Conservation (phyloP, 2,113 vertebrate species). For the Dermatemys mawii region DNA sequence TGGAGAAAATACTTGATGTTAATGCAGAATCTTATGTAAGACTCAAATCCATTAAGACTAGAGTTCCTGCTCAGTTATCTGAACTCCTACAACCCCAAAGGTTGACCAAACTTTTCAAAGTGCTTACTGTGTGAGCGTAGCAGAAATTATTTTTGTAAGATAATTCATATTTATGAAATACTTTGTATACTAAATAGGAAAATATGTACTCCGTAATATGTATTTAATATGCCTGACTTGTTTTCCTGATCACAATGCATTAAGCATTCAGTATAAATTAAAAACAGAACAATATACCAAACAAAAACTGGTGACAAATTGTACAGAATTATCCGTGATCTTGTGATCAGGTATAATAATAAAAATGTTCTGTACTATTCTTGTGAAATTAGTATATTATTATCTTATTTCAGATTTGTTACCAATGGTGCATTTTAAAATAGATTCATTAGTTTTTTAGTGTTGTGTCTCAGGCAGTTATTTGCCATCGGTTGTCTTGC, state of each 20-base stretch:
- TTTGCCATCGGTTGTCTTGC: slow-evolving; percentile 70
- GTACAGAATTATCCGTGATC: slow-evolving; percentile 79
- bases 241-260: slow-evolving; percentile 85
- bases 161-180: slow-evolving; percentile 99
- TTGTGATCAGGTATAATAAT: slow-evolving; percentile 80
- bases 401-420: slow-evolving; percentile 78
- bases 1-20: slow-evolving; percentile 74
- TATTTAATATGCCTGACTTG: slow-evolving; percentile 88
- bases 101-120: slow-evolving; percentile 87
- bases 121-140: slow-evolving; percentile 99
- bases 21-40: slow-evolving; percentile 78
- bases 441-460: slow-evolving; percentile 74
- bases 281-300: slow-evolving; percentile 78
- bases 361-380: slow-evolving; percentile 77
- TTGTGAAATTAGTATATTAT: slow-evolving; percentile 80
- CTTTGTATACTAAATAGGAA: slow-evolving; percentile 95
- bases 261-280: slow-evolving; percentile 83
- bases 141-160: slow-evolving; percentile 99
- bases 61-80: slow-evolving; percentile 77
- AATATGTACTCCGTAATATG: slow-evolving; percentile 85
- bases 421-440: slow-evolving; percentile 76
- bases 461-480: slow-evolving; percentile 70
- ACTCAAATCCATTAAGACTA: slow-evolving; percentile 75
- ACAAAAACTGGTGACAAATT: slow-evolving; percentile 75
- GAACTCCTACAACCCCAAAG: slow-evolving; percentile 80